Evolutionary conservation across 2,888 invertebrate genomes (phyloP).

Genomic region (Aphidius colemani): DNA sequence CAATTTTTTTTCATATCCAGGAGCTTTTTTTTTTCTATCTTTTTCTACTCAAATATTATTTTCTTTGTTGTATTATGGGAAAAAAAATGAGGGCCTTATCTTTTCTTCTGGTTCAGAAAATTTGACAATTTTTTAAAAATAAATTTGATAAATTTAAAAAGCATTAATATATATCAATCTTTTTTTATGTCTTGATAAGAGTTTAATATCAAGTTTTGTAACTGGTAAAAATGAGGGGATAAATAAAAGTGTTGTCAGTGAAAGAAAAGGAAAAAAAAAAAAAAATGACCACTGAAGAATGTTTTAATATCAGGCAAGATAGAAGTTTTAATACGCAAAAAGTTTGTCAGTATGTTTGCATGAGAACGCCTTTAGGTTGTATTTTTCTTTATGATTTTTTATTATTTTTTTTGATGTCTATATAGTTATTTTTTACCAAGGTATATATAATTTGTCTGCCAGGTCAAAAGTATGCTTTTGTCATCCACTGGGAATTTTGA

Average conservation of each 20-base stretch:
- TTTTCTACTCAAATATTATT: slow-evolving; percentile 12
- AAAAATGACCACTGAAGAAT: slow-evolving; percentile 34
- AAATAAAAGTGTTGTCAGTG: neutral
- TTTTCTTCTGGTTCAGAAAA: slow-evolving; percentile 31
- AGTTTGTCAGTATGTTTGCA: slow-evolving; percentile 36
- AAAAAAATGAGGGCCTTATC: slow-evolving; percentile 31
- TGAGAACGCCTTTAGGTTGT: slow-evolving; percentile 23
- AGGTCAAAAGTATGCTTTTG: slow-evolving; percentile 31
- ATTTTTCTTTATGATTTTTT: slow-evolving; percentile 6
- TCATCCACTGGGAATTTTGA: slow-evolving; percentile 36
- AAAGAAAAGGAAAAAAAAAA: slow-evolving; percentile 10
- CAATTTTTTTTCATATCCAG: slow-evolving; percentile 15
- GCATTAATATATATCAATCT: too few species aligned
- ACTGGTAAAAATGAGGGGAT: neutral
- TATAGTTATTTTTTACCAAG: too few species aligned
- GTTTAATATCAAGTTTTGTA: neutral
- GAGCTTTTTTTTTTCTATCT: slow-evolving; percentile 29
- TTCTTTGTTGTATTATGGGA: slow-evolving; percentile 20
- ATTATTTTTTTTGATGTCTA: slow-evolving; percentile 13
- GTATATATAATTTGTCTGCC: neutral
- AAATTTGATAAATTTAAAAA: too few species aligned
- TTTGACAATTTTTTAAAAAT: slow-evolving; percentile 8
- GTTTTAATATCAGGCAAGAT: slow-evolving; percentile 40
- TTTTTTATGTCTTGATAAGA: neutral
- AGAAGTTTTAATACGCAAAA: slow-evolving; percentile 40